Evolutionary conservation across 2,113 vertebrate species (phyloP), one percentile per base, ranked within the genome.

Genomic region (Rousettus leschenaultii): DNA sequence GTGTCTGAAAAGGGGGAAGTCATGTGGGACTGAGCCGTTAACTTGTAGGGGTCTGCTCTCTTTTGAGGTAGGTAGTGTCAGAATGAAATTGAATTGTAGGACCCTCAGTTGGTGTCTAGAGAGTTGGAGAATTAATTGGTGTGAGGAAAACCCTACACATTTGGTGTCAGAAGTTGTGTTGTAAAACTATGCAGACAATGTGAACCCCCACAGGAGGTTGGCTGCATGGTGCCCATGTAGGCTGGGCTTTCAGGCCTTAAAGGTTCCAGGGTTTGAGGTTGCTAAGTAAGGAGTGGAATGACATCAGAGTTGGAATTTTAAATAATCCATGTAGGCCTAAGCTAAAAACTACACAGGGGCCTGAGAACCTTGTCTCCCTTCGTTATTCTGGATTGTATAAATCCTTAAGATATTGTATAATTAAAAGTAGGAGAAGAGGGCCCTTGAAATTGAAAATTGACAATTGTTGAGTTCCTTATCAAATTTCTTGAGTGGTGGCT

Each of bases 181-280:
- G 74, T 61, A 65, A 38, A 87, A 48, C 24, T 26, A 48, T 30
- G 24, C 40, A 61, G 33, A 30, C 43, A 18, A 6, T 4, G 38
- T 28, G 88, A n/a, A 9, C 13, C n/a, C 18, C 1, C 9, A 2
- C 2, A 1, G 22, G 43, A 75, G 26, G 40, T 1, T 18, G 43
- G 14, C 30, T 86, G 14, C 8, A 0, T 28, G 10, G 16, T n/a
- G 4, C 7, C 18, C 4, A 1, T 2, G 6, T 11, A 40, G 65
- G n/a, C 55, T 65, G 30, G 9, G 18, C 14, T 40, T 74, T 38
- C 24, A 21, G 55, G 61, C 43, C 35, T 83, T 78, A 38, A 43
- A 94, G 40, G 6, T 57, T 57, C n/a, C 11, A 22, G 38, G 82
- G 26, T 3, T 26, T 59, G 55, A 92, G 9, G 19, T 53, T 80